Evolutionary conservation across 2,797 vertebrate genomes (phyloP), one percentile per base, ranked within the genome.

Genomic region (Lates japonicus): DNA sequence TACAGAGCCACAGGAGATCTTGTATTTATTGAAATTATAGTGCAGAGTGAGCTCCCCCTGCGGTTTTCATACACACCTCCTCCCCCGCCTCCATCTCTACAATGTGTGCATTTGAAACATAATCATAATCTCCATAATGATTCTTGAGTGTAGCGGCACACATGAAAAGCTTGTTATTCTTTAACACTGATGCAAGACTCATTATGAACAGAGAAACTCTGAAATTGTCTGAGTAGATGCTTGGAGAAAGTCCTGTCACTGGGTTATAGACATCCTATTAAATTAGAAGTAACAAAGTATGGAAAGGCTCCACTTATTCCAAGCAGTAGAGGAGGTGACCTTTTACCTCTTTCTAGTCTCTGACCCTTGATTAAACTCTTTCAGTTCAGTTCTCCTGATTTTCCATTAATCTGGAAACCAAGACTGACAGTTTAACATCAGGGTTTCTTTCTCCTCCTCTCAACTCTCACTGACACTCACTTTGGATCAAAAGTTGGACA

Each of bases 21-120:
- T 68, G 22, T 64, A 29, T 74, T 75, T 46, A 78, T 66, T 72
- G 54, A 42, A 83, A 80, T 66, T 16, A 42, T 29, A 74, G 17
- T 25, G 17, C 64, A 72, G 29, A 51, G 17, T 59, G n/a, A 76
- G 74, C 79, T 48, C 61, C 46, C 72, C 70, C 59, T 64, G 42
- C 19, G 11, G 73, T 77, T 62, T 78, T 78, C 42, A 64, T 31
- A 2, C 25, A 79, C 33, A 62, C 55, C 55, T 59, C 68, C 35
- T 78, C 48, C 5, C 22, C 35, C 71, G 51, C 65, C 7, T 70
- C 66, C 62, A 64, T 49, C 37, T 70, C 65, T 11, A 13, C 57
- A 73, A 20, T 80, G 25, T 71, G 64, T 76, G 70, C 46, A 42
- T 74, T 58, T 75, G 52, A 81, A 79, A 75, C 31, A 64, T 72